These are phyloP conservation scores for Dascillus cervinus DNA, from an alignment of 2,888 invertebrate species.

Conservation along the genomic window DNA sequence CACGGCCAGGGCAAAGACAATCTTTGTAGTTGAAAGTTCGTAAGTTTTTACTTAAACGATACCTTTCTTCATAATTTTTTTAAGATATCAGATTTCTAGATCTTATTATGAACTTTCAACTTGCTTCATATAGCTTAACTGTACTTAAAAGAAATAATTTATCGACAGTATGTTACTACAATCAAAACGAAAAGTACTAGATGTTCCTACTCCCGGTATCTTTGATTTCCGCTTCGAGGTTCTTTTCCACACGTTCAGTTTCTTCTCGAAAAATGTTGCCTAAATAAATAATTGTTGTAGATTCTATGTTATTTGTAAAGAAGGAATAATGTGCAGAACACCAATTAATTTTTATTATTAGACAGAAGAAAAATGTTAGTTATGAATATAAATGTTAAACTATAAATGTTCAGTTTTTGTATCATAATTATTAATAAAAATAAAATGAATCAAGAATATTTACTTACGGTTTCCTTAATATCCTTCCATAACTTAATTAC, in stretches of 20 bases:
- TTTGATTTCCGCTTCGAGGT: neutral
- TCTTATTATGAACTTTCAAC: constrained; percentile 19
- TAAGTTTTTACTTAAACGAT: no score
- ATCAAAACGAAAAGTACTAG: no score
- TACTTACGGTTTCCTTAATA: no score
- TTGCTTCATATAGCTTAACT: constrained; percentile 6
- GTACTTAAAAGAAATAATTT: no score
- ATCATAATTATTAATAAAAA: no score
- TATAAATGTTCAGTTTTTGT: constrained; percentile 25
- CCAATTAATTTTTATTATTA: constrained; percentile 40
- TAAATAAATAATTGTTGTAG: constrained; percentile 34
- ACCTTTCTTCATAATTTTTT: no score
- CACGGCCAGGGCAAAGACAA: constrained; percentile 27
- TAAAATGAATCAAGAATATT: no score
- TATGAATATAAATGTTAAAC: constrained; percentile 29
- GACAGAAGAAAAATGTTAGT: no score
- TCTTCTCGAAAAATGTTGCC: constrained; percentile 27
- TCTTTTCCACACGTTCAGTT: neutral
- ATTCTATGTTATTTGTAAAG: constrained; percentile 36
- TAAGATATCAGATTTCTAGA: no score
- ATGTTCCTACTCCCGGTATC: no score
- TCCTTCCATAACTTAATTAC: no score
- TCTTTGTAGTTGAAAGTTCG: constrained; percentile 21
- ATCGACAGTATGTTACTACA: no score
- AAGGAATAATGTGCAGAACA: constrained; percentile 44